Evolutionary conservation across 1,140 invertebrate species (phyloP), one percentile per base, ranked within the genome.

Genomic region (Pissodes strobi): DNA sequence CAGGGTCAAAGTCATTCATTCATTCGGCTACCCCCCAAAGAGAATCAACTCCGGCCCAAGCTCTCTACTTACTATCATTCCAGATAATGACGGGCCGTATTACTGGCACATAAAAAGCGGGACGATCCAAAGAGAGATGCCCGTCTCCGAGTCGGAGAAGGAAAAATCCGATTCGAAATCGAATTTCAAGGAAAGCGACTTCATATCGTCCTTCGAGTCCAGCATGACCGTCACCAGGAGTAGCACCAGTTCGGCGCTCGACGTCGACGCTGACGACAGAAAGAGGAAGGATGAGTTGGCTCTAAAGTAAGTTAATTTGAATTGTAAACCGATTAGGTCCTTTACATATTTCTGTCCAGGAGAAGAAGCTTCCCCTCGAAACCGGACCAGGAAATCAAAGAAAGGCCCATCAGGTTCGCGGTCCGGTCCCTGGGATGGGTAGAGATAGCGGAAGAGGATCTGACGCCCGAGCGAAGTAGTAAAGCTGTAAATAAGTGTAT

Each of bases 41-140:
- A n/a, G n/a, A n/a, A n/a, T n/a, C n/a, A n/a, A n/a, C n/a, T n/a
- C n/a, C n/a, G n/a, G n/a, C n/a, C n/a, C n/a, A n/a, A n/a, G n/a
- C n/a, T n/a, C n/a, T n/a, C n/a, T n/a, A n/a, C n/a, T n/a, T n/a
- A n/a, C n/a, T n/a, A n/a, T 48, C 43, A 12, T 60, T 83, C 62
- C 81, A 93, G 94, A 96, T 82, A 92, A 91, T 72, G 89, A 92
- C 77, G 94, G 94, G 10, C 90, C 94, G 1, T 98, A 98, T 79
- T 98, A 96, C 79, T 98, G 95, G 95, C 96, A 99, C 81, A 95
- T 98, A 72, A 96, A 97, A 79, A 97, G 93, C 76, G 96, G 96
- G 6, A 97, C 94, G 0, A 98, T 98, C 72, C 95, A 97, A 76
- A 84, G 95, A 48, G 93, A 98, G 77, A 86, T 88, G 48, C 94